phyloP scores from a whole-genome alignment of 2,888 invertebrate genomes.

The Ophioninae sp. region DNA sequence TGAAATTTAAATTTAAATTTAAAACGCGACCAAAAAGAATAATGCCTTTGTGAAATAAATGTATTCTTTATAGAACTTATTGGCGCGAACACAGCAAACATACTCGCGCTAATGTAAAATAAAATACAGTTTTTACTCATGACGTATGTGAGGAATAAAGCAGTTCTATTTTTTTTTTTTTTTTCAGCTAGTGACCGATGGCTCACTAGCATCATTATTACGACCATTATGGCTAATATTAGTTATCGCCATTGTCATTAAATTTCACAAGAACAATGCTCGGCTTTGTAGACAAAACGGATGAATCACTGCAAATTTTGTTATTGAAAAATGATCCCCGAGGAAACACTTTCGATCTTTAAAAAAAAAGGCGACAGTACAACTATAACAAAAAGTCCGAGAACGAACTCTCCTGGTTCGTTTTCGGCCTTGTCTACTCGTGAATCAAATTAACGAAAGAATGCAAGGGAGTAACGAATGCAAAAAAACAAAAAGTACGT shows the following conservation, averaged over 20 bases:
- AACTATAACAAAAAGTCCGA: conserved; percentile 38
- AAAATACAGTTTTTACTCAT: not conserved
- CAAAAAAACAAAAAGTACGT: conserved; percentile 29
- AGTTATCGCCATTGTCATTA: not conserved
- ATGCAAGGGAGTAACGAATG: conserved; percentile 32
- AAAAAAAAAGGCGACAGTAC: conserved; percentile 24
- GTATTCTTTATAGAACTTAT: not conserved
- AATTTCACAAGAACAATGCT: not conserved
- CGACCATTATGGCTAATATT: not conserved
- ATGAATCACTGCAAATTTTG: conserved; percentile 21
- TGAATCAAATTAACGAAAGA: conserved; percentile 60
- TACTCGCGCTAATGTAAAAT: not conserved
- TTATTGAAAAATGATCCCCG: conserved; percentile 43
- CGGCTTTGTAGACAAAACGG: not conserved
- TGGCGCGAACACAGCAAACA: not conserved
- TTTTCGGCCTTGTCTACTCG: conserved; percentile 52
- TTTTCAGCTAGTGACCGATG: not conserved
- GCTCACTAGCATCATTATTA: conserved; percentile 6
- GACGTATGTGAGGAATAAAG: not conserved
- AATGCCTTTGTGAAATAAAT: not conserved
- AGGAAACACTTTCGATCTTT: conserved; percentile 48
- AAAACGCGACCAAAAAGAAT: not conserved
- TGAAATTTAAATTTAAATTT: not conserved
- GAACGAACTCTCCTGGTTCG: conserved; percentile 55
- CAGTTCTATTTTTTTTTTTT: not conserved